Evolutionary conservation across 2,888 invertebrate genomes (phyloP), one percentile per base, ranked within the genome.

Genomic region (Machimus rusticus): DNA sequence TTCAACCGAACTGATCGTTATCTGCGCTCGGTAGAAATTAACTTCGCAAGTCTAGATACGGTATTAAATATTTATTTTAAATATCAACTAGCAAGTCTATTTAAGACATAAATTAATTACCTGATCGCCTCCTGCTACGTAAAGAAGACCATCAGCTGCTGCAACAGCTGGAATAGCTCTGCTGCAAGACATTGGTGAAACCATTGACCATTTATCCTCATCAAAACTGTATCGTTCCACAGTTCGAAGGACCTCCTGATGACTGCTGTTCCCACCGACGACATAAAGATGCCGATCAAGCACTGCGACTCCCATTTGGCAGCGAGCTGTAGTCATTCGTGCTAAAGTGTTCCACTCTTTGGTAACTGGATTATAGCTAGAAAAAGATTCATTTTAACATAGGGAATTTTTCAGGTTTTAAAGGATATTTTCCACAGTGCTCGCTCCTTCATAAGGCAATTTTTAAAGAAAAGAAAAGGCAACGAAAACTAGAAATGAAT

Each of bases 281-380:
- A 97, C 96, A 92, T 98, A 98, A 82, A 98, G 94, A 91, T 95
- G 95, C 90, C 96, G 95, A 92, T 96, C 96, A 55, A 98, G 93
- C 87, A 97, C 95, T n/a, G 97, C 96, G 84, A 97, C 96, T 66
- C 98, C 98, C 94, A 98, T 96, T 94, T 98, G 98, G 88, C 96
- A 96, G 88, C 98, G 95, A 39, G 96, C 96, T 84, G 95, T 95
- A 57, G 95, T 94, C 97, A 98, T 96, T 39, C 96, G 94, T 16
- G 96, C 95, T 90, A 98, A 93, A 81, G 94, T 93, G 87, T 94
- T 94, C 97, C 98, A 98, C 91, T 96, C 96, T 90, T 95, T 95
- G 3, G 96, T 96, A 37, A 96, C 94, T 0, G 98, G 98, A 92
- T 96, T 95, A 92, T 96, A 97, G 91, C 96, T 95, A 87, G 4